phyloP scores from a whole-genome alignment of 1,140 invertebrate genomes.

The Geopemphigus sp. region DNA sequence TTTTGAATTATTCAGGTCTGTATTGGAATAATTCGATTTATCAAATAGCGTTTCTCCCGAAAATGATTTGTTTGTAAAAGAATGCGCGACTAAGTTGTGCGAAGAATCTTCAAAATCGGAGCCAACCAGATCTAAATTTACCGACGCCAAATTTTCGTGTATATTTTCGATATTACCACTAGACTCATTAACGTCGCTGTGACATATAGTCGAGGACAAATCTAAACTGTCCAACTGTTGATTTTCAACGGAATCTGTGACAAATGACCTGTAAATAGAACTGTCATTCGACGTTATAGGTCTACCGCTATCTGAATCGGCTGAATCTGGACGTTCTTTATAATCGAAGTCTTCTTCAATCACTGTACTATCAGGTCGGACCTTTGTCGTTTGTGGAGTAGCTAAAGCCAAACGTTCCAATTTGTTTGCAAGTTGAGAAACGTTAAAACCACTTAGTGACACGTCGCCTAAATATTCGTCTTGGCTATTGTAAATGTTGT shows the following conservation, averaged over 20 bases:
- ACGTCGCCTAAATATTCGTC: conserved; percentile 6
- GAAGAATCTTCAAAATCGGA: conserved; percentile 40
- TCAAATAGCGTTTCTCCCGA: background rate
- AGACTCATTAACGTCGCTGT: conserved; percentile 1
- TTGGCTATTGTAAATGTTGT: conserved; percentile 3
- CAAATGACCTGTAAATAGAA: conserved; percentile 42
- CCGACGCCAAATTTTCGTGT: conserved; percentile 34
- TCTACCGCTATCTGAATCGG: conserved; percentile 41
- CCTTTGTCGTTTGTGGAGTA: conserved; percentile 22
- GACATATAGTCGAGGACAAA: conserved; percentile 19
- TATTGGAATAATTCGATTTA: background rate
- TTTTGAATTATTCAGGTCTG: background rate
- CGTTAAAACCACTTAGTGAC: conserved; percentile 22
- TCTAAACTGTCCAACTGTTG: conserved; percentile 39
- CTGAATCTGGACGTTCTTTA: conserved; percentile 34
- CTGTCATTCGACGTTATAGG: conserved; percentile 38
- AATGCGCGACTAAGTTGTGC: background rate
- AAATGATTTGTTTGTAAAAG: conserved; percentile 9
- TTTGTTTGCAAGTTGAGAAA: conserved; percentile 35
- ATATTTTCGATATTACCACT: conserved; percentile 27
- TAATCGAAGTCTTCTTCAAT: conserved; percentile 40
- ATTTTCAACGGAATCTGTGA: conserved; percentile 36
- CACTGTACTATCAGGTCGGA: background rate
- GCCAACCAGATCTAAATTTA: conserved; percentile 39
- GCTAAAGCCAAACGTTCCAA: conserved; percentile 46